Evolutionary conservation across 2,888 invertebrate species (phyloP).

Genomic region (Leucophenga maculata): DNA sequence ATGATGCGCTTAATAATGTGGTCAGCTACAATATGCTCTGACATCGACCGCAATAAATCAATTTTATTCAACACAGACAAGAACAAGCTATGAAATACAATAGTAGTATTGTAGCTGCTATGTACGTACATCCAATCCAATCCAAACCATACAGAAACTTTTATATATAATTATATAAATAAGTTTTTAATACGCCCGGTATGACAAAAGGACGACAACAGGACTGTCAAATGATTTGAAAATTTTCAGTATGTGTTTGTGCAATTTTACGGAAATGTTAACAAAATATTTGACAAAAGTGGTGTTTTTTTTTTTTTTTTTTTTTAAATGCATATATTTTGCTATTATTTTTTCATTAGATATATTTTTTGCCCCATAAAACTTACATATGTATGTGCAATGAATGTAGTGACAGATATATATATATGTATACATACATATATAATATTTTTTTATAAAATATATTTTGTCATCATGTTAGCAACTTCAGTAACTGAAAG

Average conservation of each 20-base stretch:
- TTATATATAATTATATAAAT: not conserved
- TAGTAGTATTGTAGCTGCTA: too few species aligned
- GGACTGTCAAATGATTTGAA: not conserved
- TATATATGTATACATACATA: too few species aligned
- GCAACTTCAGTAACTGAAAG: slow-evolving; percentile 39
- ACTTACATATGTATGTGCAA: slow-evolving; percentile 28
- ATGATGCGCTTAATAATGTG: too few species aligned
- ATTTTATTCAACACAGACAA: too few species aligned
- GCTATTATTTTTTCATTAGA: not conserved
- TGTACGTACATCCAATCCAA: too few species aligned
- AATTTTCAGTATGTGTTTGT: not conserved
- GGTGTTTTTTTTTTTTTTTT: not conserved
- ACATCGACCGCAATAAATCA: too few species aligned
- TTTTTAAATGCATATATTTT: not conserved
- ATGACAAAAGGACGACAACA: not conserved
- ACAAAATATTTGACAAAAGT: not conserved
- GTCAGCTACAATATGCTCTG: too few species aligned
- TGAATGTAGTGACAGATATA: not conserved
- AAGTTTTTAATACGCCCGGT: not conserved
- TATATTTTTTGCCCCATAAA: slow-evolving; percentile 29
- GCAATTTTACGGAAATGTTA: not conserved
- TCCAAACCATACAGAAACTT: too few species aligned
- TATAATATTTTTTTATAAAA: too few species aligned
- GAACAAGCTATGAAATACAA: too few species aligned
- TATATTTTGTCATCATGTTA: slow-evolving; percentile 11